Evolutionary conservation across 2,888 invertebrate genomes (phyloP), one percentile per base, ranked within the genome.

Genomic region (Pterostichus niger): DNA sequence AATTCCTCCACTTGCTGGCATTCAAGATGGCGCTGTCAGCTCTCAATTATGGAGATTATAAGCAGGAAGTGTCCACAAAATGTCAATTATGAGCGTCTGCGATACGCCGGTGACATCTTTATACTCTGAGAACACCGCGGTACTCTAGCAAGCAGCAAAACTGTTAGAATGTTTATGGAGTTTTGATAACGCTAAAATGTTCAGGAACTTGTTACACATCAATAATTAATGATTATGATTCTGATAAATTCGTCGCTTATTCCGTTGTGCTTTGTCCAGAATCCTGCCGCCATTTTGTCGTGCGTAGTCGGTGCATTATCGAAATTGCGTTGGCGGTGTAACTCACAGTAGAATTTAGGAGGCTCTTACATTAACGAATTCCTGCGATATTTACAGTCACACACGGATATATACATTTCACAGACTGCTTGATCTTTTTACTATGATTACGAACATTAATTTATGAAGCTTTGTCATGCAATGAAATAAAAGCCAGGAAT

Each of bases 341-440:
- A 78, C 54, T 75, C 75, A 75, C 78, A 15, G 33, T 17, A 61
- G 78, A 78, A 78, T 59, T 56, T 44, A 78, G 75, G 75, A 78
- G 31, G 15, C 61, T 59, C 59, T 59, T 44, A 40, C 78, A 78
- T 78, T 78, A 78, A 61, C 61, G 40, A 77, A 77, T 59, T 56
- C 59, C 73, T 1, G 13, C 59, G 31, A 61, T 78, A 78, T 78
- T 78, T 61, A 44, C 44, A 40, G 17, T 44, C 35, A 59, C 17
- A 78, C 78, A 56, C 17, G 61, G 44, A 17, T 59, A 61, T 61
- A 59, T 61, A 78, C 78, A 78, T 61, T 59, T 59, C 78, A 78
- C n/a, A 61, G 56, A 7, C 17, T 4, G n/a, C 17, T 4, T 10
- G 77, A 77, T 54, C 24, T 44, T 78, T 59, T 46, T 78, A 78